A percentile compares a stretch with the other conserved stretches of the same genome.
Conservation (phyloP, 1,140 invertebrate species). For the Anagrus nilaparvatae region DNA sequence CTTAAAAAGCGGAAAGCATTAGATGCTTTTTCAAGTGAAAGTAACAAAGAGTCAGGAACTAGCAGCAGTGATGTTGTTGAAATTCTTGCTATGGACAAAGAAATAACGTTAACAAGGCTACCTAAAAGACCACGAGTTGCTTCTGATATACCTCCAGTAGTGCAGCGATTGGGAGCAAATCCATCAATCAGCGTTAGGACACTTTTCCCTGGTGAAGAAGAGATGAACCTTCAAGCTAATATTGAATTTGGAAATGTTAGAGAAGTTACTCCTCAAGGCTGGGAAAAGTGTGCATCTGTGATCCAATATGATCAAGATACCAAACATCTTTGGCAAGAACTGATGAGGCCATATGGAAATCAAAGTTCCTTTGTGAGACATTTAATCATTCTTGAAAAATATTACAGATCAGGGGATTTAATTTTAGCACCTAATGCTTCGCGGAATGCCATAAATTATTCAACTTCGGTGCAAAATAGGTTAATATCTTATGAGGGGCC, state of each 20-base stretch:
- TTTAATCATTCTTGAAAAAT: slow-evolving; percentile 70
- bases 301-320: slow-evolving; percentile 75
- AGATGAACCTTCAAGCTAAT: slow-evolving; percentile 63
- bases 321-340: slow-evolving; percentile 64
- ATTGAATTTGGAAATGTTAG: slow-evolving; percentile 59
- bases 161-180: slow-evolving; percentile 54
- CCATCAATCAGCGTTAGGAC: slow-evolving; percentile 70
- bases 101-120: slow-evolving; percentile 36
- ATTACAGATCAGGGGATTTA: slow-evolving; percentile 63
- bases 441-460: slow-evolving; percentile 63
- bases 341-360: slow-evolving; percentile 75
- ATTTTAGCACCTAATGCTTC: slow-evolving; percentile 60
- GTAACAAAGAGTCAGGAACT: background rate
- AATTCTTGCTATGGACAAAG: slow-evolving; percentile 40
- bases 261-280: slow-evolving; percentile 62
- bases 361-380: slow-evolving; percentile 73
- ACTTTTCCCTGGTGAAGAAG: slow-evolving; percentile 67
- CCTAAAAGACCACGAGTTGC: slow-evolving; percentile 30
- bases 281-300: slow-evolving; percentile 67
- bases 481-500: slow-evolving; percentile 59
- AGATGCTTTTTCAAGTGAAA: slow-evolving; percentile 16
- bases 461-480: slow-evolving; percentile 67
- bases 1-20: slow-evolving; percentile 37
- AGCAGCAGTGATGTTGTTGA: slow-evolving; percentile 30
- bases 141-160: slow-evolving; percentile 38